These are phyloP conservation scores for Leistus spinibarbis DNA, from an alignment of 2,888 invertebrate genomes.

Conservation along the genomic window DNA sequence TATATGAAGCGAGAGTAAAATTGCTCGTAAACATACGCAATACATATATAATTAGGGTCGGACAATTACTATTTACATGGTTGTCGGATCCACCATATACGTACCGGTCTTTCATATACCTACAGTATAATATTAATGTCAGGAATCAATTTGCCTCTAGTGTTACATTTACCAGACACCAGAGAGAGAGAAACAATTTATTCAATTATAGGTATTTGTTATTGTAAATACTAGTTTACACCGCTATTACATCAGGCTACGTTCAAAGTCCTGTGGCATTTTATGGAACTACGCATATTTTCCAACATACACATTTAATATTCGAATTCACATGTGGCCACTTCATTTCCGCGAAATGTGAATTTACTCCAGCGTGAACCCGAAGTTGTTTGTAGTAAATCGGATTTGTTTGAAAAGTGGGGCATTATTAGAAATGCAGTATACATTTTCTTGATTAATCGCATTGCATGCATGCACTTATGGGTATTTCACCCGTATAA, in stretches of 20 bases:
- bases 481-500: conserved; percentile 3
- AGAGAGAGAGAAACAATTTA: neutral
- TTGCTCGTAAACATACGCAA: conserved; percentile 32
- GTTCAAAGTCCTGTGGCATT: neutral
- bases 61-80: conserved; percentile 23
- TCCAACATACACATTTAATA: too few species aligned
- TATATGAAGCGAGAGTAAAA: conserved; percentile 8
- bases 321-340: too few species aligned
- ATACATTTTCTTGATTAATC: neutral
- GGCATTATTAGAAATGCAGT: neutral
- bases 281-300: too few species aligned
- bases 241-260: neutral
- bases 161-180: neutral
- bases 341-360: too few species aligned
- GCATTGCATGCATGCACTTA: conserved; percentile 1
- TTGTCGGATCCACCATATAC: neutral
- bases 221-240: neutral
- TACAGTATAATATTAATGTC: neutral
- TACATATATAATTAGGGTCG: conserved; percentile 30
- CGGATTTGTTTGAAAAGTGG: neutral
- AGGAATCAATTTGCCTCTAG: neutral
- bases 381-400: too few species aligned
- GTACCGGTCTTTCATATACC: neutral
- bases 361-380: too few species aligned
- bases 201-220: neutral